phyloP scores from a whole-genome alignment of 2,113 vertebrate genomes.

The Lophochroa leadbeateri region DNA sequence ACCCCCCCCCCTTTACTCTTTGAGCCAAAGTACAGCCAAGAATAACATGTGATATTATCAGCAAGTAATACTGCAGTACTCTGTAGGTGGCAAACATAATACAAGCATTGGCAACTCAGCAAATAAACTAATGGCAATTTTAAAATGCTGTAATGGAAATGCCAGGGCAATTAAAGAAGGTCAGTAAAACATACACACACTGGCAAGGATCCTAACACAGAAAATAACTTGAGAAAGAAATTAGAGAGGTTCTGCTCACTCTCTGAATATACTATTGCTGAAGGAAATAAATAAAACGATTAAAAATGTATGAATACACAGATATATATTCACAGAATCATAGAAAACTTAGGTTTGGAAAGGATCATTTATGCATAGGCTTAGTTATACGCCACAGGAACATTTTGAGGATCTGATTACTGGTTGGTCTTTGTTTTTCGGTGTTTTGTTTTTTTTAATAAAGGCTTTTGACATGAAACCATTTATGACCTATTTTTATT shows the following conservation, averaged over 20 bases:
- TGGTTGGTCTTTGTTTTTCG: background rate
- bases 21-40: slow-evolving; percentile 19
- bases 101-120: slow-evolving; percentile 40
- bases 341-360: background rate
- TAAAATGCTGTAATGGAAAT: slow-evolving; percentile 34
- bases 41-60: slow-evolving; percentile 35
- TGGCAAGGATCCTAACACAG: background rate
- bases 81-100: background rate
- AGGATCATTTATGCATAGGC: background rate
- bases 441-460: background rate
- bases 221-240: background rate
- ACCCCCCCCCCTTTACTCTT: background rate
- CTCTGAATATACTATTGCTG: background rate
- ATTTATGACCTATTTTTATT: background rate
- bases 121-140: slow-evolving; percentile 53
- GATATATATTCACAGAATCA: background rate
- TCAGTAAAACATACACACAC: slow-evolving; percentile 5
- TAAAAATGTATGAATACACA: background rate
- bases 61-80: background rate
- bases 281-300: background rate
- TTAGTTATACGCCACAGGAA: background rate
- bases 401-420: background rate
- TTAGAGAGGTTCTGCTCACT: background rate
- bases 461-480: background rate
- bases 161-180: slow-evolving; percentile 14